phyloP scores from a whole-genome alignment of 2,113 vertebrate species.

The Procavia capensis region DNA sequence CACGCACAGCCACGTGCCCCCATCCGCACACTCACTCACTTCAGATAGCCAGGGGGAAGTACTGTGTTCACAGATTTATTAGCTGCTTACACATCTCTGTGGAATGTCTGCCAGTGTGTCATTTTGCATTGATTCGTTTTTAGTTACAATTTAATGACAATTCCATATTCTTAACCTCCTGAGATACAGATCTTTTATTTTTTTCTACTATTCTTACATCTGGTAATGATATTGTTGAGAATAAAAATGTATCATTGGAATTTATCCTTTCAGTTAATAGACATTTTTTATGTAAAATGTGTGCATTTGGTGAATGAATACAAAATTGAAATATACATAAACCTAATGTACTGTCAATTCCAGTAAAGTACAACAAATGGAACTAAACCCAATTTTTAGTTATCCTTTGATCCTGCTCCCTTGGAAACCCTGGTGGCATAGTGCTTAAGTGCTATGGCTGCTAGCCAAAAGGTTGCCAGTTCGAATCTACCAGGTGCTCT shows the following conservation, averaged over 20 bases:
- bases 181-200: slow-evolving; percentile 6
- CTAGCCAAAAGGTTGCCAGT: no score
- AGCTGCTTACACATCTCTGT: neutral
- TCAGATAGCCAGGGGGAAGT: neutral
- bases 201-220: neutral
- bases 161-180: slow-evolving; percentile 45
- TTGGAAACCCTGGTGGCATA: no score
- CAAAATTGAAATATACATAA: neutral
- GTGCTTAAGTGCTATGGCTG: no score
- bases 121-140: slow-evolving; percentile 51
- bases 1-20: rapidly evolving
- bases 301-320: slow-evolving; percentile 3
- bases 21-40: neutral
- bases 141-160: slow-evolving; percentile 64
- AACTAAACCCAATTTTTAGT: neutral
- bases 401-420: neutral
- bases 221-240: slow-evolving; percentile 54
- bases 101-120: slow-evolving; percentile 48
- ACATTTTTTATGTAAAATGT: slow-evolving; percentile 24
- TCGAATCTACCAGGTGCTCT: no score
- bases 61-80: neutral
- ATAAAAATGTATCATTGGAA: slow-evolving; percentile 37
- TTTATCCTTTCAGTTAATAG: slow-evolving; percentile 14
- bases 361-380: neutral
- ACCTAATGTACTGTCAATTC: neutral